Percentiles rank a stretch among this genome's conserved stretches.
phyloP scores from a whole-genome alignment of 2,113 vertebrate species.

The Corydoras maculifer region DNA sequence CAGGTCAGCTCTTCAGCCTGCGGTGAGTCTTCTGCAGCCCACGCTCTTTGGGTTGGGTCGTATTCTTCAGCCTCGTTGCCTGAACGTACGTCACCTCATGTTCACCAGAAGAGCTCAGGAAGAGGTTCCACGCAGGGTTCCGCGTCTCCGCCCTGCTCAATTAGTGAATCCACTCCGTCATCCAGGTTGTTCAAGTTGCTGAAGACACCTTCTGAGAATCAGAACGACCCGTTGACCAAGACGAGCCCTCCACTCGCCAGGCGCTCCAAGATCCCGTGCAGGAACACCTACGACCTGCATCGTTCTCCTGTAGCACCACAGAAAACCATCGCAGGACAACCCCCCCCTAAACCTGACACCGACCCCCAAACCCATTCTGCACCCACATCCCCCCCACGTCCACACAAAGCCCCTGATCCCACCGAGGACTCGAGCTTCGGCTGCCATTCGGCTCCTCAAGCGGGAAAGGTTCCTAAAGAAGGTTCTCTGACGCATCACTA shows the following conservation, averaged over 20 bases:
- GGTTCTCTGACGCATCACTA: slow-evolving; percentile 54
- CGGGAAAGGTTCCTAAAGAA: slow-evolving; percentile 21
- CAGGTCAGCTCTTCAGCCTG: slow-evolving; percentile 15
- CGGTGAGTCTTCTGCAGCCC: slow-evolving; percentile 28
- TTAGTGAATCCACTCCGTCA: slow-evolving; percentile 57
- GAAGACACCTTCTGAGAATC: slow-evolving; percentile 74
- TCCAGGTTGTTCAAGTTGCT: slow-evolving; percentile 81
- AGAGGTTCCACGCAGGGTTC: slow-evolving; percentile 55
- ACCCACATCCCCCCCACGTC: slow-evolving; percentile 64
- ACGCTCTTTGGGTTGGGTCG: slow-evolving; percentile 33
- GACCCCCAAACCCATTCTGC: slow-evolving; percentile 65
- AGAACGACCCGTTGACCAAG: slow-evolving; percentile 2
- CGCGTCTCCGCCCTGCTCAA: slow-evolving; percentile 25
- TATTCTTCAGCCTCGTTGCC: slow-evolving; percentile 35
- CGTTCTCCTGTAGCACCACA: slow-evolving; percentile 28
- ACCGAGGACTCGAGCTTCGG: slow-evolving; percentile 43
- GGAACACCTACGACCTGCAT: slow-evolving; percentile 80
- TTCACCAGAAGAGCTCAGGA: slow-evolving; percentile 36
- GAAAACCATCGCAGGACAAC: slow-evolving; percentile 61
- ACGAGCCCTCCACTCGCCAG: slow-evolving; percentile 82
- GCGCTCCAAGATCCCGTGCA: slow-evolving; percentile 85
- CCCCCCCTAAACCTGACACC: slow-evolving; percentile 58
- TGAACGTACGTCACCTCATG: slow-evolving; percentile 49
- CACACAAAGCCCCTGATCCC: slow-evolving; percentile 45
- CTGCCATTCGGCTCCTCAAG: slow-evolving; percentile 32